phyloP scores from a whole-genome alignment of 2,888 invertebrate species.

The Iselma pallidipennis region DNA sequence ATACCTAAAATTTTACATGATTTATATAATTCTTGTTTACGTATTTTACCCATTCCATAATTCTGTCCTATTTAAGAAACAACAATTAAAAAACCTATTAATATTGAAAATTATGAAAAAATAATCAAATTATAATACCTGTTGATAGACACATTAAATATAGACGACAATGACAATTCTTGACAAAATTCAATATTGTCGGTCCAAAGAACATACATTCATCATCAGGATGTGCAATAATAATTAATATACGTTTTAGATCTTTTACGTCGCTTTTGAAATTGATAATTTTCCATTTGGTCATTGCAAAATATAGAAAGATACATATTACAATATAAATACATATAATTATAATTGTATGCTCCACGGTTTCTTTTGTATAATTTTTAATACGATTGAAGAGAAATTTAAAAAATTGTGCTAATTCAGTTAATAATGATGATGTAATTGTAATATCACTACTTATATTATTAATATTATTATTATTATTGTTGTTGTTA shows the following conservation, averaged over 20 bases:
- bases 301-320: conserved; percentile 52
- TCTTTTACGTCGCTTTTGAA: conserved; percentile 59
- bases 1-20: conserved; percentile 83
- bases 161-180: conserved; percentile 69
- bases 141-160: conserved; percentile 84
- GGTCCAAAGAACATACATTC: conserved; percentile 99
- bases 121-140: conserved; percentile 61
- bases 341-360: conserved; percentile 58
- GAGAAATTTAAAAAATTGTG: not conserved
- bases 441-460: not conserved
- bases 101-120: conserved; percentile 8
- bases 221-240: conserved; percentile 97
- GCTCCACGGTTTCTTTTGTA: conserved; percentile 62
- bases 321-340: conserved; percentile 61
- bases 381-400: conserved; percentile 38
- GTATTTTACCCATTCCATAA: conserved; percentile 55
- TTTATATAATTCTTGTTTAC: conserved; percentile 80
- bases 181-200: conserved; percentile 70
- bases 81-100: not conserved
- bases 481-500: no score
- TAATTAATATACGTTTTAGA: conserved; percentile 71
- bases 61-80: conserved; percentile 53
- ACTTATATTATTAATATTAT: not conserved
- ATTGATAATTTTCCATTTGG: conserved; percentile 56
- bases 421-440: conserved; percentile 5